phyloP scores from a whole-genome alignment of 1,140 invertebrate genomes.

The Meloidogyne exigua region DNA sequence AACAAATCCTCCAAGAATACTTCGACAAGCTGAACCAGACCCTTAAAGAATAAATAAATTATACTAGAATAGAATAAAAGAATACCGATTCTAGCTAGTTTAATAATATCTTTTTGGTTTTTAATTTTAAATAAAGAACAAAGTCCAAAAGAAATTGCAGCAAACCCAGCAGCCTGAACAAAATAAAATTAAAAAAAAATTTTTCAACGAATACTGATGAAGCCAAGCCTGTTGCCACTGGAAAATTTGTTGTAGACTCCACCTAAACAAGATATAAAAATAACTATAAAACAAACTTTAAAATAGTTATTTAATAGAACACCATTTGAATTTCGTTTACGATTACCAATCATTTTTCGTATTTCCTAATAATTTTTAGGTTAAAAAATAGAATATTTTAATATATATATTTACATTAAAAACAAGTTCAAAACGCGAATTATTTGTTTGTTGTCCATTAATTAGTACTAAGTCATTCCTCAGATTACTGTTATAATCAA shows the following conservation, averaged over 20 bases:
- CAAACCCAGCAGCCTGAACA: conserved; percentile 95
- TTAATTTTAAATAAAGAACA: conserved; percentile 44
- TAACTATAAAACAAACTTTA: neutral
- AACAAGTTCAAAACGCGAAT: conserved; percentile 44
- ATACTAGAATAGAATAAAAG: neutral
- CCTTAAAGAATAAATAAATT: conserved; percentile 66
- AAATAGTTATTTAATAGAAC: neutral
- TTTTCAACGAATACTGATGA: neutral
- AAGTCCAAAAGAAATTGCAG: conserved; percentile 66
- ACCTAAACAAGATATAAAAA: conserved; percentile 58
- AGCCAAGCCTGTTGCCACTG: conserved; percentile 86
- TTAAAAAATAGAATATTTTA: neutral
- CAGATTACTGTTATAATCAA: conserved; percentile 28
- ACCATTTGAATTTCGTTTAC: conserved; percentile 16
- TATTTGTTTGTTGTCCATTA: conserved; percentile 42
- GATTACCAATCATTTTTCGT: neutral
- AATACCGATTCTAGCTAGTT: conserved; percentile 71
- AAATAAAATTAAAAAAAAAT: neutral
- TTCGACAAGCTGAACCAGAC: conserved; percentile 93
- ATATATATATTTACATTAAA: conserved; percentile 28
- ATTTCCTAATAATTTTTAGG: neutral
- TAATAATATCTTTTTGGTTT: conserved; percentile 38
- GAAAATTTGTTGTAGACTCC: conserved; percentile 90
- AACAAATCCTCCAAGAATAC: conserved; percentile 88
- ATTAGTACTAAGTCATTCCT: conserved; percentile 49